Percentiles rank a stretch among this genome's conserved stretches.
Evolutionary conservation across 2,113 vertebrate genomes (phyloP).

Genomic region (Hoplias malabaricus): DNA sequence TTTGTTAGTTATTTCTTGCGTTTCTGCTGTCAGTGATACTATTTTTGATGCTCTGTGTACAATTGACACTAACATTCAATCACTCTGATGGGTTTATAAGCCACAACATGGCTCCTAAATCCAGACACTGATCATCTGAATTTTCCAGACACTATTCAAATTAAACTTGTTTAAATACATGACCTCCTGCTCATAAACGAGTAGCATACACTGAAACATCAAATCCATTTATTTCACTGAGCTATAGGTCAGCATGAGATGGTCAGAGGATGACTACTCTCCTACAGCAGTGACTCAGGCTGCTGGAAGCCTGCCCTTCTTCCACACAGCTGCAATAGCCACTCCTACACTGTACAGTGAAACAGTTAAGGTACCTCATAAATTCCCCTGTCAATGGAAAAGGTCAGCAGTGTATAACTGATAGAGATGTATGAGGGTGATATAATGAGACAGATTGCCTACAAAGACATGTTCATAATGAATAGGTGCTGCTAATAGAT

Average conservation of each 20-base stretch:
- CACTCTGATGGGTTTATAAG: too few relatives aligned
- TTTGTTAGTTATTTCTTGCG: background rate
- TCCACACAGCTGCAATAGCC: background rate
- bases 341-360: constrained; percentile 5
- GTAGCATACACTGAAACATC: too few relatives aligned
- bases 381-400: background rate
- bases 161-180: too few relatives aligned
- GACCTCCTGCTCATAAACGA: too few relatives aligned
- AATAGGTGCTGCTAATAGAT: background rate
- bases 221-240: too few relatives aligned
- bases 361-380: constrained; percentile 1
- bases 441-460: constrained; percentile 1
- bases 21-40: background rate
- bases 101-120: too few relatives aligned
- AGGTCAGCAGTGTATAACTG: constrained; percentile 21
- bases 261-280: background rate
- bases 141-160: too few relatives aligned
- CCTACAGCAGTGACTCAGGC: background rate
- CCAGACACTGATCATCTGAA: too few relatives aligned
- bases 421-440: background rate
- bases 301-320: background rate
- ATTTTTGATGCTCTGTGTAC: too few relatives aligned
- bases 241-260: background rate
- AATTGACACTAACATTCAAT: too few relatives aligned
- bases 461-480: background rate